Percentiles rank a stretch among this genome's conserved stretches.
Evolutionary conservation across 2,797 vertebrate genomes (phyloP).

Genomic region (Intellagama lesueurii): DNA sequence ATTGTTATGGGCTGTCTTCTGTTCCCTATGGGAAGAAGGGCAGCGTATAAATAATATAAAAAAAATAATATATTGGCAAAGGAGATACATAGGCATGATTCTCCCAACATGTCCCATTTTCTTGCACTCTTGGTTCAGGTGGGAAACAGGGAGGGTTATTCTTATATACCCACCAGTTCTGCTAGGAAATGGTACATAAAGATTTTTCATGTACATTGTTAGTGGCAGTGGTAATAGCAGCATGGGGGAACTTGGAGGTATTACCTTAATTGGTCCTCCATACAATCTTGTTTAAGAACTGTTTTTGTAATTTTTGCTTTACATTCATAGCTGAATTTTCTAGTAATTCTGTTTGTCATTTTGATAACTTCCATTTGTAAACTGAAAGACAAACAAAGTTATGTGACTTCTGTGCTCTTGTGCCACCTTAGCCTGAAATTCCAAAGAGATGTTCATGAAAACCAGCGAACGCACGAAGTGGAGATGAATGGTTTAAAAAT

Average conservation of each 20-base stretch:
- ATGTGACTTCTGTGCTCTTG: conserved; percentile 31
- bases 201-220: neutral
- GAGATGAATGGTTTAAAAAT: conserved; percentile 50
- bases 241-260: neutral
- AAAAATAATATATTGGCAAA: too few relatives aligned
- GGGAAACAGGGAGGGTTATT: neutral
- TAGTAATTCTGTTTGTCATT: neutral
- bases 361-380: conserved; percentile 28
- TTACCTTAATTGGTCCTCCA: neutral
- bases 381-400: conserved; percentile 51
- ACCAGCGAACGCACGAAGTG: neutral
- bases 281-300: neutral
- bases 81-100: too few relatives aligned
- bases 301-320: conserved; percentile 4
- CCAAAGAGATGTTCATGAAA: conserved; percentile 29
- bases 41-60: too few relatives aligned
- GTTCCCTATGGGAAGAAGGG: too few relatives aligned
- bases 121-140: too few relatives aligned
- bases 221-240: neutral
- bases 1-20: too few relatives aligned
- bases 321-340: conserved; percentile 25
- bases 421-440: conserved; percentile 37
- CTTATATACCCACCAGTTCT: neutral
- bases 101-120: too few relatives aligned
- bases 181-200: neutral